phyloP scores from a whole-genome alignment of 2,888 invertebrate species.

The Apotomis betuletana region DNA sequence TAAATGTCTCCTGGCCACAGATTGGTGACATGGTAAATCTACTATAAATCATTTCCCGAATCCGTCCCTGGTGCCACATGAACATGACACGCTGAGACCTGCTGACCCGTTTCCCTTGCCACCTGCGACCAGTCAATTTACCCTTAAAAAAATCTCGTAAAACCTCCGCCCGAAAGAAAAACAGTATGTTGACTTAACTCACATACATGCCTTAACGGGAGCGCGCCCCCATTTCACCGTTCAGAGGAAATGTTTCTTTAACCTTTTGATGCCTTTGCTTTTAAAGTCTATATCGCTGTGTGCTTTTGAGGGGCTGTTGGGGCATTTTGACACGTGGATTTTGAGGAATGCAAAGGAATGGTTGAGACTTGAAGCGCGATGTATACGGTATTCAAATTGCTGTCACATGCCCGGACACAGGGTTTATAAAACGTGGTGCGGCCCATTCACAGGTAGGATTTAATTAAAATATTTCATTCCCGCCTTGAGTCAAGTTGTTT shows the following conservation, averaged over 20 bases:
- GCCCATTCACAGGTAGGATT: constrained; percentile 47
- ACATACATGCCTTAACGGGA: constrained; percentile 71
- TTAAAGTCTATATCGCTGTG: constrained; percentile 66
- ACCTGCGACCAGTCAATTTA: constrained; percentile 80
- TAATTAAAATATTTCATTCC: constrained; percentile 58
- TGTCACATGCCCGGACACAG: constrained; percentile 62
- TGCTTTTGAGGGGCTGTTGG: constrained; percentile 49
- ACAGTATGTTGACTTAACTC: constrained; percentile 78
- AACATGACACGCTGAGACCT: constrained; percentile 78
- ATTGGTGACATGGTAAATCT: constrained; percentile 31
- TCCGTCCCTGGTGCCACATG: constrained; percentile 74
- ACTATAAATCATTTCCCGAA: constrained; percentile 44
- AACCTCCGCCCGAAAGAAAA: constrained; percentile 75
- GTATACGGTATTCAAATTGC: constrained; percentile 78
- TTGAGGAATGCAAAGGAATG: constrained; percentile 68
- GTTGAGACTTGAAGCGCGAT: constrained; percentile 69
- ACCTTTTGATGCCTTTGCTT: constrained; percentile 65
- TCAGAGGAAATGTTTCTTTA: constrained; percentile 62
- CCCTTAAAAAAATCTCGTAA: constrained; percentile 74
- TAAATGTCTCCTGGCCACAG: constrained; percentile 28
- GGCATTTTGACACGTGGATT: constrained; percentile 54
- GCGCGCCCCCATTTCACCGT: constrained; percentile 69
- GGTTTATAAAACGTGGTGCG: constrained; percentile 43
- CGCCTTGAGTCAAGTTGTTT: constrained; percentile 36
- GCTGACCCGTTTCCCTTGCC: constrained; percentile 79